Conservation (phyloP, 2,888 invertebrate species). For the Eledone cirrhosa region DNA sequence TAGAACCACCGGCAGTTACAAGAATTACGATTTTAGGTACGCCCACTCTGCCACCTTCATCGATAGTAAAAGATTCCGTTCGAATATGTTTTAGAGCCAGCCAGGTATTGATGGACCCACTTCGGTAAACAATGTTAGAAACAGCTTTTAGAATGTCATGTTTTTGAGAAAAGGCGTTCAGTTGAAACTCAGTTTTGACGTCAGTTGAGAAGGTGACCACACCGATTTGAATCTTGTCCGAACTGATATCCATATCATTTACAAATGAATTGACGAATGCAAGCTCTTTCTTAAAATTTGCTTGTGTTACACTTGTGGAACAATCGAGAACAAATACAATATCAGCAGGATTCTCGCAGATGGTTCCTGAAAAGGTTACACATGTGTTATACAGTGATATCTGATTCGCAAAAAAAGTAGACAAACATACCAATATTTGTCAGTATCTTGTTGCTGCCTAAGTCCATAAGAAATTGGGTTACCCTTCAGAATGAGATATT, state of each 20-base stretch:
- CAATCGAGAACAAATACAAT: background rate
- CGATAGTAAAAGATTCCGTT: background rate
- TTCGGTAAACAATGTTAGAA: background rate
- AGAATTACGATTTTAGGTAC: slow-evolving; percentile 41
- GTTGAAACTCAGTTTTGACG: slow-evolving; percentile 44
- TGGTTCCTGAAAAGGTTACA: background rate
- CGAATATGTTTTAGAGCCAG: slow-evolving; percentile 15
- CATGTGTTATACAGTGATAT: too few relatives aligned
- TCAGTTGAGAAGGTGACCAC: slow-evolving; percentile 43
- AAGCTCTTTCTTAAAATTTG: background rate
- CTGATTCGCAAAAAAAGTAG: too few relatives aligned
- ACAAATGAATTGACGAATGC: background rate
- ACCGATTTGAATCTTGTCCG: slow-evolving; percentile 44
- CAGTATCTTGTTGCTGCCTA: too few relatives aligned
- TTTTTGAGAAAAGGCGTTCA: slow-evolving; percentile 43
- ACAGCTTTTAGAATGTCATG: slow-evolving; percentile 38
- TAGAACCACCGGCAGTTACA: slow-evolving; percentile 45
- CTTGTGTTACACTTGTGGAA: background rate
- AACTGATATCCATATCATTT: slow-evolving; percentile 40
- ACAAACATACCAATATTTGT: too few relatives aligned
- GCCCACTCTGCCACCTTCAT: slow-evolving; percentile 38
- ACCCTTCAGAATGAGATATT: too few relatives aligned
- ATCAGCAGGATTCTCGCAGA: background rate
- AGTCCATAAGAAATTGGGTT: too few relatives aligned
- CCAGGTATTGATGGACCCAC: slow-evolving; percentile 21